Evolutionary conservation across 2,888 invertebrate genomes (phyloP).

Genomic region (Germaria angustata): DNA sequence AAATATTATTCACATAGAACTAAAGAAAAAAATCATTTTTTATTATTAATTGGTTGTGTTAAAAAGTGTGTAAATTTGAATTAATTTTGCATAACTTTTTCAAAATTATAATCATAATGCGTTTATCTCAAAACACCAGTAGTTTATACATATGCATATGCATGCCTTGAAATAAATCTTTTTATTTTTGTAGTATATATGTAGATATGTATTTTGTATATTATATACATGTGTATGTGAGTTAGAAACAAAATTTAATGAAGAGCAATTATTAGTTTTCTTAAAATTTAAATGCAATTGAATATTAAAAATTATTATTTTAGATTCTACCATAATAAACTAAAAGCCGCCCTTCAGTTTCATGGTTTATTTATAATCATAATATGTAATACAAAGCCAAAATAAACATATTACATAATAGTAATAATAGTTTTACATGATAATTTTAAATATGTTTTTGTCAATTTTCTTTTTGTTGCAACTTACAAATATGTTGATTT

Average conservation of each 20-base stretch:
- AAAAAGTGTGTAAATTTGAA: conserved; percentile 6
- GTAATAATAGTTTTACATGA: no score
- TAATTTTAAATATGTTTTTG: no score
- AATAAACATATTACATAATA: no score
- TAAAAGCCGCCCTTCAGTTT: no score
- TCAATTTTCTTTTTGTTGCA: no score
- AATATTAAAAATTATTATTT: background rate
- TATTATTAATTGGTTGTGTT: conserved; percentile 40
- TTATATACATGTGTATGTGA: conserved; percentile 37
- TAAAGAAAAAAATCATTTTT: background rate
- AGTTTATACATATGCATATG: conserved; percentile 43
- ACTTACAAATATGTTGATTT: no score
- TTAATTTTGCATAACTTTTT: conserved; percentile 9
- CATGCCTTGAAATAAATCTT: conserved; percentile 57
- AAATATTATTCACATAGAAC: background rate
- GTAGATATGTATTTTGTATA: conserved; percentile 39
- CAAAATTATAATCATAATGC: background rate
- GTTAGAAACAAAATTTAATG: conserved; percentile 27
- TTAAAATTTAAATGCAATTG: background rate
- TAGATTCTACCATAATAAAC: no score
- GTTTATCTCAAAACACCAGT: conserved; percentile 50
- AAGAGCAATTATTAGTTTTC: background rate
- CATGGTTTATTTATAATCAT: no score
- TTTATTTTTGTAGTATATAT: conserved; percentile 8
- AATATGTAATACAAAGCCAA: no score